Percentiles rank a stretch among this genome's conserved stretches.
phyloP scores from a whole-genome alignment of 2,797 vertebrate genomes.

The Eurystomus glaucurus region DNA sequence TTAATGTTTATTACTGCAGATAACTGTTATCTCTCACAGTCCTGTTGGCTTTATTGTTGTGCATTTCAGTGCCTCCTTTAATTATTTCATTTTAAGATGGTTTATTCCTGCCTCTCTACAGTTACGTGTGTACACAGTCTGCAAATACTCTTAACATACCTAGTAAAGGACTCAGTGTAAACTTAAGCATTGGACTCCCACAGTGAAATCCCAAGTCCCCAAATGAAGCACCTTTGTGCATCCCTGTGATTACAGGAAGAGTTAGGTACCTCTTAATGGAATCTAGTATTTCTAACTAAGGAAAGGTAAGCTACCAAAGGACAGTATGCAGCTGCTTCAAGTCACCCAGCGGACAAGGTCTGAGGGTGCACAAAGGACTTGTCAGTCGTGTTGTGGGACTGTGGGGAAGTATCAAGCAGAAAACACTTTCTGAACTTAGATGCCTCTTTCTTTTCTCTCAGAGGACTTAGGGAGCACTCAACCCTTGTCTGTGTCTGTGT shows the following conservation, averaged over 20 bases:
- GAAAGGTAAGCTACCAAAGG: not conserved
- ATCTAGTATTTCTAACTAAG: not conserved
- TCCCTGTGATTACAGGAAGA: not conserved
- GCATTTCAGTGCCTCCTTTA: constrained; percentile 62
- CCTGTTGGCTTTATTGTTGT: constrained; percentile 66
- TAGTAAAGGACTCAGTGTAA: not conserved
- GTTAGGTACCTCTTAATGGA: not conserved
- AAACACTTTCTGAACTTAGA: not conserved
- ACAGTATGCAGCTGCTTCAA: not conserved
- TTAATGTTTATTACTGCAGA: constrained; percentile 76
- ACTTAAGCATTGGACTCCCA: not conserved
- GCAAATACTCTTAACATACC: not conserved
- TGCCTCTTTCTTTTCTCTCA: not conserved
- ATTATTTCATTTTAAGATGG: constrained; percentile 74
- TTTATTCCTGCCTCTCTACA: not conserved
- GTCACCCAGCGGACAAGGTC: not conserved
- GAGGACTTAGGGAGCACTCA: not conserved
- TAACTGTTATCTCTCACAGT: constrained; percentile 68
- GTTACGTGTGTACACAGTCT: not conserved
- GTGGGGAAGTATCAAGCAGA: not conserved
- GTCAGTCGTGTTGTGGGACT: fast-evolving
- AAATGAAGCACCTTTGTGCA: not conserved
- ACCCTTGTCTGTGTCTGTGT: not conserved
- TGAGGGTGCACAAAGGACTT: not conserved
- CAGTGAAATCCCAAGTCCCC: not conserved